These are phyloP conservation scores for Poecile montanus DNA, from an alignment of 2,797 vertebrate species.

Conservation along the genomic window DNA sequence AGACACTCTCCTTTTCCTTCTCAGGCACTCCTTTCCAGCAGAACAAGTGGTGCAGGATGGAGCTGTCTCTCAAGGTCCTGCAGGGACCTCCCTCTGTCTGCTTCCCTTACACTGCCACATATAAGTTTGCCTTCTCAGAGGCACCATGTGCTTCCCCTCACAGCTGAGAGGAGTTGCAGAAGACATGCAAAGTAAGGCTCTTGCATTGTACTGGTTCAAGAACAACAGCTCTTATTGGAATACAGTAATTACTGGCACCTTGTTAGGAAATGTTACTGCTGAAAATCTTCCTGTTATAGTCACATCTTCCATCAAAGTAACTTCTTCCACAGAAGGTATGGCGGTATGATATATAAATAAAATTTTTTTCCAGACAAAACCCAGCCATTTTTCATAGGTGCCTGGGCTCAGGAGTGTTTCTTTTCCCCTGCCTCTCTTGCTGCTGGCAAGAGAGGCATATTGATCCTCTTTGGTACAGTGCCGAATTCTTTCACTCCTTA, in stretches of 20 bases:
- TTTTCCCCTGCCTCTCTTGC: background rate
- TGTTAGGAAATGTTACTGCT: background rate
- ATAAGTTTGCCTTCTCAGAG: background rate
- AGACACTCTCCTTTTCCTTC: background rate
- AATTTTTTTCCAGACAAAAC: background rate
- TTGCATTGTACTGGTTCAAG: background rate
- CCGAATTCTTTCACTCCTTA: background rate
- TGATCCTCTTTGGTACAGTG: background rate
- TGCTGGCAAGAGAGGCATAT: background rate
- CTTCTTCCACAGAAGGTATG: background rate
- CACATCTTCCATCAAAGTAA: background rate
- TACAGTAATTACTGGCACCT: background rate
- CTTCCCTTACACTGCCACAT: accelerated
- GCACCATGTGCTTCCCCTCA: background rate
- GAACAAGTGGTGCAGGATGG: accelerated
- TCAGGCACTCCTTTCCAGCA: background rate
- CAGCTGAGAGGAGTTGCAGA: background rate
- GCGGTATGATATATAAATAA: background rate
- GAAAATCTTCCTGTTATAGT: background rate
- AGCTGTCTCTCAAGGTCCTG: background rate
- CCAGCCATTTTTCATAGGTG: background rate
- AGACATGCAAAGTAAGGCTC: background rate
- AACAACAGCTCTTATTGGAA: background rate
- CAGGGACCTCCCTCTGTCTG: background rate
- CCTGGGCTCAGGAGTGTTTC: background rate